A percentile compares a stretch with the other conserved stretches of the same genome.
Conservation (phyloP, 2,113 vertebrate genomes). For the Rhinoderma darwinii region DNA sequence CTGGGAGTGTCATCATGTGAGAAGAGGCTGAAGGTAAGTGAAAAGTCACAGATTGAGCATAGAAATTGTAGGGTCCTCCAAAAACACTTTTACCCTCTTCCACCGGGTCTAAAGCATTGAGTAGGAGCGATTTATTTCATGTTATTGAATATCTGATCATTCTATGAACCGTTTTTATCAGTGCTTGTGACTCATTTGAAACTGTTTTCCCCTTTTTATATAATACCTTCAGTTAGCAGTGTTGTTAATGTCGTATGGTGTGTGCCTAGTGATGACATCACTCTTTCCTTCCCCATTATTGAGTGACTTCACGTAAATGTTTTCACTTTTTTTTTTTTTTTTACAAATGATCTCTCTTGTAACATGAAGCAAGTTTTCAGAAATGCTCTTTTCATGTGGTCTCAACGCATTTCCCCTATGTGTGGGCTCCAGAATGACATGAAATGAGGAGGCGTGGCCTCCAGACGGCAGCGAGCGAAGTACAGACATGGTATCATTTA, state of each 20-base stretch:
- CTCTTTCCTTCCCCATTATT: background rate
- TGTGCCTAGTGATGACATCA: background rate
- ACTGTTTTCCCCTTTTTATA: background rate
- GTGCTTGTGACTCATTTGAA: background rate
- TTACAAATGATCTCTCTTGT: background rate
- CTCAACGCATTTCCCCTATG: slow-evolving; percentile 24
- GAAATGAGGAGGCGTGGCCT: background rate
- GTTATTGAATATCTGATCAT: background rate
- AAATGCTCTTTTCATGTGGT: slow-evolving; percentile 35
- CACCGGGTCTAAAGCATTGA: background rate
- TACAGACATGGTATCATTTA: background rate
- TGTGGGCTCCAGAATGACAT: background rate
- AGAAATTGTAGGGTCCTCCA: background rate
- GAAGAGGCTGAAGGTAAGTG: background rate
- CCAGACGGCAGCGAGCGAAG: background rate
- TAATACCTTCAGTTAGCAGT: background rate
- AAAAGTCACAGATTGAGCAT: background rate
- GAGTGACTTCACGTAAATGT: background rate
- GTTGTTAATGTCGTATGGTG: background rate
- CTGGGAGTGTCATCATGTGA: no score
- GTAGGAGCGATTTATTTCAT: background rate
- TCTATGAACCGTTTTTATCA: background rate
- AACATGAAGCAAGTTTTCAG: slow-evolving; percentile 35
- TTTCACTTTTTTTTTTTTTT: background rate
- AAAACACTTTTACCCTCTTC: background rate